phyloP scores from a whole-genome alignment of 2,888 invertebrate species.

The Nomada flava region DNA sequence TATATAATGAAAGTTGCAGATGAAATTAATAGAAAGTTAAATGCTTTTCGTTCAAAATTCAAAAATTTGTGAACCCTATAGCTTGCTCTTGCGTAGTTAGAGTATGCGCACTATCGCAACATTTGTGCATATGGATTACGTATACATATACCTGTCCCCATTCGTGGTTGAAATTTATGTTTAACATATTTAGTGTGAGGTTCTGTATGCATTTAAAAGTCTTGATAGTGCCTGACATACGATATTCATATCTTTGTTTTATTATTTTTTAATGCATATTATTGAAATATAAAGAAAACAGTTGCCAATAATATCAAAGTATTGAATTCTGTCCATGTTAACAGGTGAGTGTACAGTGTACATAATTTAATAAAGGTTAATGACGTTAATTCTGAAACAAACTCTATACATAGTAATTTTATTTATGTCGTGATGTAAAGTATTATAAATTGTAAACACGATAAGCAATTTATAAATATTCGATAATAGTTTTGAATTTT shows the following conservation, averaged over 20 bases:
- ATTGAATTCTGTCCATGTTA: slow-evolving; percentile 30
- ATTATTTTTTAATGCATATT: neutral
- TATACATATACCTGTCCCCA: neutral
- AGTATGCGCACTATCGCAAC: slow-evolving; percentile 26
- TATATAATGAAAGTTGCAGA: neutral
- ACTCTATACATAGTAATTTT: neutral
- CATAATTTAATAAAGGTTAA: slow-evolving; percentile 26
- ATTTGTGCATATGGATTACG: slow-evolving; percentile 1
- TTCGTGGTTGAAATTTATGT: slow-evolving; percentile 3
- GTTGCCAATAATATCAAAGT: slow-evolving; percentile 7
- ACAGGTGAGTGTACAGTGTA: slow-evolving; percentile 34
- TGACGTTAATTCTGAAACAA: slow-evolving; percentile 17
- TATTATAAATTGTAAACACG: neutral
- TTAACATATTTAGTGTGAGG: neutral
- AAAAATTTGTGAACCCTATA: too few relatives aligned
- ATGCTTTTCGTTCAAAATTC: neutral
- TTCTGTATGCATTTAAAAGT: neutral
- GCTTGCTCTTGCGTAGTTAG: slow-evolving; percentile 7
- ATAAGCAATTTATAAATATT: neutral
- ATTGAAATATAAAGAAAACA: slow-evolving; percentile 12
- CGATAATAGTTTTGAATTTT: neutral
- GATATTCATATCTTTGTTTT: neutral
- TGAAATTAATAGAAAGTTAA: neutral
- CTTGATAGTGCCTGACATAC: neutral
- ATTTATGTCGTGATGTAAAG: neutral